Conservation (phyloP, 2,888 invertebrate genomes). For the Orthosia gracilis region DNA sequence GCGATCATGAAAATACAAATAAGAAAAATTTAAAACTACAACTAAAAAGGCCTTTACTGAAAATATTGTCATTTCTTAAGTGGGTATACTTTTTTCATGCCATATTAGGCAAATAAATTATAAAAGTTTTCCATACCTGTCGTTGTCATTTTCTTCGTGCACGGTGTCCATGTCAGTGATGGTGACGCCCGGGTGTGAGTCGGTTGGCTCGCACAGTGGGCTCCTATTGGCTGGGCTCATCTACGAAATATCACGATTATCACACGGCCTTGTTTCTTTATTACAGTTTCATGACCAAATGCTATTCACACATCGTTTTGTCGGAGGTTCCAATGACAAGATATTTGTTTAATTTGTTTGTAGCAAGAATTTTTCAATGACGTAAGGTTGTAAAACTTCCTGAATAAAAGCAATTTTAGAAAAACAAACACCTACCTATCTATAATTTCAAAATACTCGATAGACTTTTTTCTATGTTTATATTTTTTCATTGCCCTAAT, state of each 20-base stretch:
- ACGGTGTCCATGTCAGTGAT: slow-evolving; percentile 89
- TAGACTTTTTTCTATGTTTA: slow-evolving; percentile 76
- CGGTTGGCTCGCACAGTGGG: slow-evolving; percentile 80
- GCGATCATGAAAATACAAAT: neutral
- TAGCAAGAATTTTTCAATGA: slow-evolving; percentile 7
- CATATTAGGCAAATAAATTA: slow-evolving; percentile 12
- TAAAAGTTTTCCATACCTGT: slow-evolving; percentile 77
- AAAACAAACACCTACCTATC: slow-evolving; percentile 75
- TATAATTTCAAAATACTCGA: slow-evolving; percentile 72
- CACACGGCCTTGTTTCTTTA: slow-evolving; percentile 64
- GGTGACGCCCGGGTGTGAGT: slow-evolving; percentile 83
- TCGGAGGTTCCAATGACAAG: slow-evolving; percentile 13
- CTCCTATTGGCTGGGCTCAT: slow-evolving; percentile 85
- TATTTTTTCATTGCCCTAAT: slow-evolving; percentile 85
- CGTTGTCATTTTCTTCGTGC: slow-evolving; percentile 88
- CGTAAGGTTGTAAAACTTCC: neutral
- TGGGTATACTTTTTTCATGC: neutral
- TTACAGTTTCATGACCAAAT: slow-evolving; percentile 51
- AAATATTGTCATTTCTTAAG: too few relatives aligned
- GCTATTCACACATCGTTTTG: slow-evolving; percentile 33
- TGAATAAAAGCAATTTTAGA: neutral
- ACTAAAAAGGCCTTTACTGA: too few relatives aligned
- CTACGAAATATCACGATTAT: slow-evolving; percentile 74
- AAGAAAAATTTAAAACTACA: neutral
- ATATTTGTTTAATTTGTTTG: slow-evolving; percentile 48